phyloP scores from a whole-genome alignment of 2,888 invertebrate genomes.

The Heliothis peltigera region DNA sequence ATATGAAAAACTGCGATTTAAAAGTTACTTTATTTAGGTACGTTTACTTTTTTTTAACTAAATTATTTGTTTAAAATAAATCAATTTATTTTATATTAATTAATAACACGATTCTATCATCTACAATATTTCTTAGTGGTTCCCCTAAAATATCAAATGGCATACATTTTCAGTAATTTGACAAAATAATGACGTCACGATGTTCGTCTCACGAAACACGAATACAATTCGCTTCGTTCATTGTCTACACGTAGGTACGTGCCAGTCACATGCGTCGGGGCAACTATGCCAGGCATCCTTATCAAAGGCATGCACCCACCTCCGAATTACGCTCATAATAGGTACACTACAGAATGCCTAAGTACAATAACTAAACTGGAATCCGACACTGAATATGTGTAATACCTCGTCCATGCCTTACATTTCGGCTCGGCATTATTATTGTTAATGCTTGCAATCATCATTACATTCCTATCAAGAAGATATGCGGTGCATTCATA shows the following conservation, averaged over 20 bases:
- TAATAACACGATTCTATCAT: too few species aligned
- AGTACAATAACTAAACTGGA: conserved; percentile 82
- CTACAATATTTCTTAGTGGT: too few species aligned
- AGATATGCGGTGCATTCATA: conserved; percentile 21
- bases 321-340: conserved; percentile 77
- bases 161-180: conserved; percentile 1
- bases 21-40: too few species aligned
- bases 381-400: conserved; percentile 76
- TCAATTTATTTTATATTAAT: too few species aligned
- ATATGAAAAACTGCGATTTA: too few species aligned
- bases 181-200: conserved; percentile 33
- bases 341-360: conserved; percentile 77
- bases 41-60: too few species aligned
- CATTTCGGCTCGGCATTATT: conserved; percentile 62
- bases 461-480: conserved; percentile 47
- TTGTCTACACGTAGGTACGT: conserved; percentile 56
- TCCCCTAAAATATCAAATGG: too few species aligned
- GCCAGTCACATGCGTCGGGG: conserved; percentile 73
- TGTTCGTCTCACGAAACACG: conserved; percentile 32
- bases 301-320: conserved; percentile 87
- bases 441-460: conserved; percentile 59
- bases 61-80: too few species aligned
- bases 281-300: conserved; percentile 84
- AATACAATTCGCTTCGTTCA: conserved; percentile 53
- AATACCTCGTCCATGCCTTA: conserved; percentile 77